Conservation (phyloP, 64 coral and sea anemone genomes). For the Stichodactyla helianthus region DNA sequence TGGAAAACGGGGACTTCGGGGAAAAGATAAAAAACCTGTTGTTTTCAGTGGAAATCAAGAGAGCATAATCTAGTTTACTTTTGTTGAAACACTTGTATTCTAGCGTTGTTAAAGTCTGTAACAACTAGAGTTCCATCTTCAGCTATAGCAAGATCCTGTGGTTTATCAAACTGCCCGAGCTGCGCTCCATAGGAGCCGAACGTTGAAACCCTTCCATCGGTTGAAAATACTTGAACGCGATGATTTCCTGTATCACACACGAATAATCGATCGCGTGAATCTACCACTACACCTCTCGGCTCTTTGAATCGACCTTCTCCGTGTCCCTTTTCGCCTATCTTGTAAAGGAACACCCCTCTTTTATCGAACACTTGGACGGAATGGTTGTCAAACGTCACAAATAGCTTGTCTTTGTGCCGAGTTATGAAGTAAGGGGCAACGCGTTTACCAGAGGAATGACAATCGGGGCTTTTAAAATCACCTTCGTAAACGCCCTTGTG, state of each 20-base stretch:
- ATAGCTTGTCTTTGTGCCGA: slow-evolving; percentile 62
- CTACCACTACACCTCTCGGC: slow-evolving; percentile 60
- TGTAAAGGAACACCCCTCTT: slow-evolving; percentile 54
- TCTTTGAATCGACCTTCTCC: slow-evolving; percentile 54
- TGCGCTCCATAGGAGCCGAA: slow-evolving; percentile 54
- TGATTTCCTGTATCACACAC: slow-evolving; percentile 82
- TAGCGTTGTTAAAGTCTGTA: slow-evolving; percentile 71
- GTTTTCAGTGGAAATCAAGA: too few relatives aligned
- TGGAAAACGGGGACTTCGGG: too few relatives aligned
- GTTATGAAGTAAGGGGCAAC: slow-evolving; percentile 64
- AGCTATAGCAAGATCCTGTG: slow-evolving; percentile 54
- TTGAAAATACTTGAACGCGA: slow-evolving; percentile 60
- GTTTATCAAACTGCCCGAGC: slow-evolving; percentile 63
- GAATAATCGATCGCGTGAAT: slow-evolving; percentile 41
- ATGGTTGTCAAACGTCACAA: slow-evolving; percentile 61
- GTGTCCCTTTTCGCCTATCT: slow-evolving; percentile 51
- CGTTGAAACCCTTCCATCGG: slow-evolving; percentile 51
- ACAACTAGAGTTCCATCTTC: slow-evolving; percentile 57
- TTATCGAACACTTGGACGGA: slow-evolving; percentile 66
- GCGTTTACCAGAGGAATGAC: slow-evolving; percentile 20
- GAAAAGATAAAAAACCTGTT: too few relatives aligned
- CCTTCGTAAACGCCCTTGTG: slow-evolving; percentile 51
- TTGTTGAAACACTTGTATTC: slow-evolving; percentile 36
- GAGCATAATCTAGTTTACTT: too few relatives aligned
- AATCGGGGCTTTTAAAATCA: slow-evolving; percentile 48